phyloP scores from a whole-genome alignment of 1,140 invertebrate species.

The Campodea augens region DNA sequence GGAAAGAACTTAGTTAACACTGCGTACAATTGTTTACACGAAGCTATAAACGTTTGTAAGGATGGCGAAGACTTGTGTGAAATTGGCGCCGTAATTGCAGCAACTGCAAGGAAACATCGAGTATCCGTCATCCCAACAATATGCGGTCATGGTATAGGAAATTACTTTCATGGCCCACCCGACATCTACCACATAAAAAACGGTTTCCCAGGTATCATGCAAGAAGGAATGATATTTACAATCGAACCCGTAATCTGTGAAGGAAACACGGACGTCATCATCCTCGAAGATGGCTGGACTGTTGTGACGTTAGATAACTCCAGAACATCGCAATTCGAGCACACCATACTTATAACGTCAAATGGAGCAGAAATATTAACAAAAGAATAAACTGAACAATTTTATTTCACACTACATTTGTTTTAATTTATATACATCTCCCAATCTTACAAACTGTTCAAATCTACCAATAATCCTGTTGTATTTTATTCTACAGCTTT shows the following conservation, averaged over 20 bases:
- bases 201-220: conserved; percentile 48
- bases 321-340: conserved; percentile 74
- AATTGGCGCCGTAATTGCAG: conserved; percentile 51
- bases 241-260: conserved; percentile 76
- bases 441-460: no score
- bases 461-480: no score
- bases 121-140: conserved; percentile 56
- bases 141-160: conserved; percentile 81
- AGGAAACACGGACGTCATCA: conserved; percentile 39
- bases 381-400: no score
- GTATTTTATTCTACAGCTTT: conserved; percentile 54
- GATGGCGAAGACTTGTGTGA: conserved; percentile 47
- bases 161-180: conserved; percentile 79
- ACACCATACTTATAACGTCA: conserved; percentile 70
- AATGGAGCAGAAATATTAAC: conserved; percentile 51
- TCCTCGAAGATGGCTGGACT: conserved; percentile 78
- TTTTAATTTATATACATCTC: no score
- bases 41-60: conserved; percentile 55
- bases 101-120: conserved; percentile 36
- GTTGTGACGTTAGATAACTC: conserved; percentile 54
- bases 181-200: conserved; percentile 70
- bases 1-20: conserved; percentile 45
- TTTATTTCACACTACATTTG: no score
- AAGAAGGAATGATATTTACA: conserved; percentile 79
- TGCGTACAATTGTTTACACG: conserved; percentile 47